These are phyloP conservation scores for Cotesia glomerata DNA, from an alignment of 1,140 invertebrate genomes.

Conservation along the genomic window DNA sequence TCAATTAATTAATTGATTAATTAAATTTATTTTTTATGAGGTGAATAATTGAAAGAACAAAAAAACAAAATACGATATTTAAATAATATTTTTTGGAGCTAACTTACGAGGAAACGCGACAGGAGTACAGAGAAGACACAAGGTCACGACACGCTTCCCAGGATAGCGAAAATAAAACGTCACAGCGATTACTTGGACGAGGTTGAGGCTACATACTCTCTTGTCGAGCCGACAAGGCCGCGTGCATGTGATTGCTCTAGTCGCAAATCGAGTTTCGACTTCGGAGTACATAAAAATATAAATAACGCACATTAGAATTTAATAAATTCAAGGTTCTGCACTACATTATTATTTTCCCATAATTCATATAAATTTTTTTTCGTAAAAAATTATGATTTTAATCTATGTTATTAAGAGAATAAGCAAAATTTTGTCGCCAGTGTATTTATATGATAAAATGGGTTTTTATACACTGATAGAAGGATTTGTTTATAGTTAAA, in stretches of 20 bases:
- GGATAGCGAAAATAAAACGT: not conserved
- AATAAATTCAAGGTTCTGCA: not conserved
- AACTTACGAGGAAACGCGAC: not conserved
- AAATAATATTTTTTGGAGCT: not conserved
- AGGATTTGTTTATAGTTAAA: no score
- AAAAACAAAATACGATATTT: not conserved
- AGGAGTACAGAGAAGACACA: not conserved
- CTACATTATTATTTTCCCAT: not conserved
- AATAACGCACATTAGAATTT: not conserved
- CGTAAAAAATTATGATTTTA: not conserved
- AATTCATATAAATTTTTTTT: not conserved
- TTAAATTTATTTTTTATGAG: not conserved
- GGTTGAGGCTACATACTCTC: not conserved
- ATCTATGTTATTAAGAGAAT: not conserved
- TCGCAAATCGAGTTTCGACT: not conserved
- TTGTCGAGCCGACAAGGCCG: not conserved
- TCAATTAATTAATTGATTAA: not conserved
- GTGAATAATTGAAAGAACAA: not conserved
- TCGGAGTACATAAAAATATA: not conserved
- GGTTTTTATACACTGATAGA: no score
- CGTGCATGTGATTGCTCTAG: slow-evolving; percentile 4
- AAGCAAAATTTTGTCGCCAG: no score
- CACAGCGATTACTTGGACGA: slow-evolving; percentile 12
- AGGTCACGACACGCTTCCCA: slow-evolving; percentile 19
- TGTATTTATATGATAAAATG: no score